Evolutionary conservation across 2,888 invertebrate species (phyloP).

Genomic region (Sclerodermus sp.): DNA sequence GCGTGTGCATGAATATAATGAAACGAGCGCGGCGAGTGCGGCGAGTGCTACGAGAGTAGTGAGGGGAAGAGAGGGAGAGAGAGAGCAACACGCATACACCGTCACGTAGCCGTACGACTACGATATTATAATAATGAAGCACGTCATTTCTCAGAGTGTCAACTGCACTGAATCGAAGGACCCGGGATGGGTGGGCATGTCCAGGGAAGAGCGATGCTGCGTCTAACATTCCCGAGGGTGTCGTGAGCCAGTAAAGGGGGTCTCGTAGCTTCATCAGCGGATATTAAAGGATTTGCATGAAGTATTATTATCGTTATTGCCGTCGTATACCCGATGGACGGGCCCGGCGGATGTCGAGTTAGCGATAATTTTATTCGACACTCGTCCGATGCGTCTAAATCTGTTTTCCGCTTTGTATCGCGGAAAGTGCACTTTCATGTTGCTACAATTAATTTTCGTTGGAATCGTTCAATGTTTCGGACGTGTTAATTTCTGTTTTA

Average conservation of each 20-base stretch:
- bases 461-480: background rate
- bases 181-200: slow-evolving; percentile 39
- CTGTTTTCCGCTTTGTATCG: slow-evolving; percentile 24
- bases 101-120: slow-evolving; percentile 17
- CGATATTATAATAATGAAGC: slow-evolving; percentile 52
- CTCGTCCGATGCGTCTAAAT: slow-evolving; percentile 14
- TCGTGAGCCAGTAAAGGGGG: slow-evolving; percentile 40
- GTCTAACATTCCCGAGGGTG: slow-evolving; percentile 49
- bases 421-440: slow-evolving; percentile 33
- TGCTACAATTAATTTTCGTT: slow-evolving; percentile 5
- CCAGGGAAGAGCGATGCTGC: slow-evolving; percentile 36
- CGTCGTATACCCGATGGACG: slow-evolving; percentile 31
- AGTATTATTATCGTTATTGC: slow-evolving; percentile 52
- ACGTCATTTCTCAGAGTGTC: slow-evolving; percentile 57
- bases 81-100: background rate
- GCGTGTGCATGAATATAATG: slow-evolving; percentile 47
- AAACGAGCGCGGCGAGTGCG: slow-evolving; percentile 20
- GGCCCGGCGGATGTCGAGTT: slow-evolving; percentile 20
- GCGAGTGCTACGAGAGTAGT: background rate
- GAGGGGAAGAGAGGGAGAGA: slow-evolving; percentile 8
- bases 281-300: slow-evolving; percentile 58
- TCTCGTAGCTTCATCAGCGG: slow-evolving; percentile 52
- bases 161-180: slow-evolving; percentile 53
- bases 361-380: slow-evolving; percentile 34
- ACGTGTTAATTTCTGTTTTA: too few relatives aligned